Evolutionary conservation across 2,797 vertebrate genomes (phyloP).

Genomic region (Picus viridis): DNA sequence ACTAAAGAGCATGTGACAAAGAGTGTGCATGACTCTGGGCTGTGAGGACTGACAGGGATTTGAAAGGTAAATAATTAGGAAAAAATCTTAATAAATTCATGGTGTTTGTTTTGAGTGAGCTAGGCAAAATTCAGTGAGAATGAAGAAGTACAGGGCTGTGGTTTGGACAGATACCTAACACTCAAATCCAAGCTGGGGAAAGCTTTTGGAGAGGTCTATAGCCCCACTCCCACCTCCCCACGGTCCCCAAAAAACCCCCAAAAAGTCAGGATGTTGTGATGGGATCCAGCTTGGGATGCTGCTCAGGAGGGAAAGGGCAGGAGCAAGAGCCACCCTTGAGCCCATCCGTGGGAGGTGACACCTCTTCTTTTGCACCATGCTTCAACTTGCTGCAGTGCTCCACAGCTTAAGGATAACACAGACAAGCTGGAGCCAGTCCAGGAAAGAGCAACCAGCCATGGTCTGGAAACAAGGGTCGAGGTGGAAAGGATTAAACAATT

Average conservation of each 20-base stretch:
- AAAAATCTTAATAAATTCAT: neutral
- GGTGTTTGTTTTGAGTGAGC: neutral
- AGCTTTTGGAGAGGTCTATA: neutral
- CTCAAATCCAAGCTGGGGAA: neutral
- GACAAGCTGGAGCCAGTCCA: slow-evolving; percentile 8
- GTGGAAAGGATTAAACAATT: slow-evolving; percentile 28
- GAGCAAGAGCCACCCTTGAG: neutral
- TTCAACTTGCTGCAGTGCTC: neutral
- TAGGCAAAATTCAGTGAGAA: neutral
- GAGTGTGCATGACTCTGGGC: neutral
- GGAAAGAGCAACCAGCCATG: slow-evolving; percentile 40
- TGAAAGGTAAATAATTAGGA: neutral
- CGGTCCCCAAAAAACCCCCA: no score
- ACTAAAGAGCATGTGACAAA: neutral
- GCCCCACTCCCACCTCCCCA: no score
- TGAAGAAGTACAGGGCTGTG: neutral
- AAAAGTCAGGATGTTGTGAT: neutral
- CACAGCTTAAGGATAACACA: neutral
- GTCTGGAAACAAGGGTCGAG: neutral
- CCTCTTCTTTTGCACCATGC: rapidly evolving
- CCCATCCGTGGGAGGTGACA: neutral
- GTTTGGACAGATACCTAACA: neutral
- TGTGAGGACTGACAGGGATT: neutral
- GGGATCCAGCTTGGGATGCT: neutral
- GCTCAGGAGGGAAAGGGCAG: neutral